Conservation (phyloP, 2,888 invertebrate species). For the Morpho deidamia region DNA sequence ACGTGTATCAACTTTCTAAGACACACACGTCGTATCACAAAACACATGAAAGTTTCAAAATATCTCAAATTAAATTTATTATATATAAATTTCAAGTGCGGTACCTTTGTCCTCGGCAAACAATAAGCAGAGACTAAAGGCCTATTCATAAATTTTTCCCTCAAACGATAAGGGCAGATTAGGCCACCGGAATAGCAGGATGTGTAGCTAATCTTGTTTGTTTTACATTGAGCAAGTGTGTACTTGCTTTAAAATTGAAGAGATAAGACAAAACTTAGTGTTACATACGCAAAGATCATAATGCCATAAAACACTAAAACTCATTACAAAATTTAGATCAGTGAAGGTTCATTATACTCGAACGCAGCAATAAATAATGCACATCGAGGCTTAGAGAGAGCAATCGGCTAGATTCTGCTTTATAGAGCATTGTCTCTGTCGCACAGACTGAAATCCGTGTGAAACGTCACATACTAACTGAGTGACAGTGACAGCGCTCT, state of each 20-base stretch:
- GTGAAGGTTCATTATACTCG: too few relatives aligned
- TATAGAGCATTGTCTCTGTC: too few relatives aligned
- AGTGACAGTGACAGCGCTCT: too few relatives aligned
- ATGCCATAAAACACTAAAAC: neutral
- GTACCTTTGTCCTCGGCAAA: slow-evolving; percentile 48
- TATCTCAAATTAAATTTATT: slow-evolving; percentile 6
- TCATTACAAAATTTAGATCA: neutral
- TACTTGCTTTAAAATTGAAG: slow-evolving; percentile 35
- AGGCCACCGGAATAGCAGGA: slow-evolving; percentile 74
- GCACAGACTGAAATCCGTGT: too few relatives aligned
- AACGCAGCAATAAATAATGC: too few relatives aligned
- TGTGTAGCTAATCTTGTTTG: slow-evolving; percentile 69
- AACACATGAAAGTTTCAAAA: neutral
- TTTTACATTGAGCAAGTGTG: slow-evolving; percentile 44
- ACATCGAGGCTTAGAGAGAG: too few relatives aligned
- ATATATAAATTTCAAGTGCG: slow-evolving; percentile 30
- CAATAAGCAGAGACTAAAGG: slow-evolving; percentile 39
- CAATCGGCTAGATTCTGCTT: too few relatives aligned
- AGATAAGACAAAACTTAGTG: slow-evolving; percentile 20
- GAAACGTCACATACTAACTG: too few relatives aligned
- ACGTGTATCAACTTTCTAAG: neutral
- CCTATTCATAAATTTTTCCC: slow-evolving; percentile 65
- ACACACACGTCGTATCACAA: neutral
- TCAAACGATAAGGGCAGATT: slow-evolving; percentile 62
- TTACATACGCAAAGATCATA: slow-evolving; percentile 1